These are phyloP conservation scores for Diachasmimorpha longicaudata DNA, from an alignment of 1,140 invertebrate species.

Conservation along the genomic window DNA sequence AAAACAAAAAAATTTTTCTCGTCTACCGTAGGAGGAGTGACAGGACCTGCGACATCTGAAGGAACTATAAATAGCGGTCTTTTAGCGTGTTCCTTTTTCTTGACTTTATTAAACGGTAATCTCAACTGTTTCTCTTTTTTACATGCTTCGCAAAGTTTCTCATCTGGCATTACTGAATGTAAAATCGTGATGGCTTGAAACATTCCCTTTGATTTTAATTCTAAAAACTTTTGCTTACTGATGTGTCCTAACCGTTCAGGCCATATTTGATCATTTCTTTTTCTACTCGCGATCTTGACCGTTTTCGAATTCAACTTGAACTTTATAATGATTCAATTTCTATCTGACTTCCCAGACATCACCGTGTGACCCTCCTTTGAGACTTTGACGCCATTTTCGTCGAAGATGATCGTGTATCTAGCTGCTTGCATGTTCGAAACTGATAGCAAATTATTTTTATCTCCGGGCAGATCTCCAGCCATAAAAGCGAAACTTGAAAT, in stretches of 20 bases:
- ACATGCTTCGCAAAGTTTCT: too few relatives aligned
- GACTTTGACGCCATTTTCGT: too few relatives aligned
- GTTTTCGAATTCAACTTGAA: slow-evolving; percentile 16
- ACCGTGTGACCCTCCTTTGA: too few relatives aligned
- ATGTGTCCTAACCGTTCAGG: slow-evolving; percentile 52
- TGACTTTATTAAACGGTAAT: slow-evolving; percentile 33
- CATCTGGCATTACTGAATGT: too few relatives aligned
- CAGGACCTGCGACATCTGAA: too few relatives aligned
- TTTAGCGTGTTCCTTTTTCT: neutral
- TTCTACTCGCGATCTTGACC: neutral
- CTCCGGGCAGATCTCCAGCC: slow-evolving; percentile 27
- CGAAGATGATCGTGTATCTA: too few relatives aligned
- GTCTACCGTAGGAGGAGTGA: too few relatives aligned
- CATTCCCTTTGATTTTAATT: too few relatives aligned
- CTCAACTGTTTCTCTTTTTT: slow-evolving; percentile 57
- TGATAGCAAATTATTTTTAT: slow-evolving; percentile 43
- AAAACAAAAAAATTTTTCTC: too few relatives aligned
- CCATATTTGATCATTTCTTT: slow-evolving; percentile 46
- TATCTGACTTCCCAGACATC: slow-evolving; percentile 39
- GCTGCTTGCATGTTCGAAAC: slow-evolving; percentile 41
- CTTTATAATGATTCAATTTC: slow-evolving; percentile 36
- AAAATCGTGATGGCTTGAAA: too few relatives aligned
- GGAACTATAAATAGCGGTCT: too few relatives aligned
- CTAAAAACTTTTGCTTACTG: slow-evolving; percentile 44
- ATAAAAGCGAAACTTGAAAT: slow-evolving; percentile 15